phyloP scores from a whole-genome alignment of 2,888 invertebrate genomes.

The Lasioglossum calceatum region DNA sequence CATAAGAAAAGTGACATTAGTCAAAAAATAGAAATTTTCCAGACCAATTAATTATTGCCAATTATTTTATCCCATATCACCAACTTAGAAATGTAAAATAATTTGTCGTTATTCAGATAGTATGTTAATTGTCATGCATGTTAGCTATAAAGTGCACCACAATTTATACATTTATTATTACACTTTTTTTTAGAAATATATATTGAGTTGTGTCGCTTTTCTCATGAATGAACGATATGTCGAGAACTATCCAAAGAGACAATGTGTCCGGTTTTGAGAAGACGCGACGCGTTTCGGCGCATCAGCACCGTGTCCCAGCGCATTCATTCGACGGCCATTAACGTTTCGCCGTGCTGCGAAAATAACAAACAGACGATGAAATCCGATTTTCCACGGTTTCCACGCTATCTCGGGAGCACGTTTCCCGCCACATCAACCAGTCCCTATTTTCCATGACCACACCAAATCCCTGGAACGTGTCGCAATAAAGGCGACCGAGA shows the following conservation, averaged over 20 bases:
- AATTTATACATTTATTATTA: no score
- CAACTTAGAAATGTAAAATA: no score
- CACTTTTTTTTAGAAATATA: no score
- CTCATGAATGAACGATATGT: no score
- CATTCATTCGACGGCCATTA: conserved; percentile 36
- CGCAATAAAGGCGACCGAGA: conserved; percentile 54
- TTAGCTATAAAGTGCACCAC: no score
- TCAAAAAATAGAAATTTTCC: no score
- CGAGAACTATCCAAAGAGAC: neutral
- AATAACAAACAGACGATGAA: conserved; percentile 65
- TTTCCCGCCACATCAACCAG: conserved; percentile 32
- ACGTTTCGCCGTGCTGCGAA: conserved; percentile 38
- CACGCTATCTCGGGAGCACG: conserved; percentile 23
- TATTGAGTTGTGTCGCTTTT: no score
- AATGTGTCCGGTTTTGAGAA: conserved; percentile 4
- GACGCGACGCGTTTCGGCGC: neutral
- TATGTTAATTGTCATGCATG: no score
- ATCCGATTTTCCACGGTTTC: conserved; percentile 62
- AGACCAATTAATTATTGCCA: no score
- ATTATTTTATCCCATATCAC: no score
- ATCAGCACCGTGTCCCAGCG: conserved; percentile 2
- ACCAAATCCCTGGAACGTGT: conserved; percentile 60
- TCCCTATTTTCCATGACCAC: conserved; percentile 31
- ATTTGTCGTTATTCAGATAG: no score
- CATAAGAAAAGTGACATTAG: no score